phyloP scores from a whole-genome alignment of 2,113 vertebrate species.

The human (Homo sapiens) region DNA sequence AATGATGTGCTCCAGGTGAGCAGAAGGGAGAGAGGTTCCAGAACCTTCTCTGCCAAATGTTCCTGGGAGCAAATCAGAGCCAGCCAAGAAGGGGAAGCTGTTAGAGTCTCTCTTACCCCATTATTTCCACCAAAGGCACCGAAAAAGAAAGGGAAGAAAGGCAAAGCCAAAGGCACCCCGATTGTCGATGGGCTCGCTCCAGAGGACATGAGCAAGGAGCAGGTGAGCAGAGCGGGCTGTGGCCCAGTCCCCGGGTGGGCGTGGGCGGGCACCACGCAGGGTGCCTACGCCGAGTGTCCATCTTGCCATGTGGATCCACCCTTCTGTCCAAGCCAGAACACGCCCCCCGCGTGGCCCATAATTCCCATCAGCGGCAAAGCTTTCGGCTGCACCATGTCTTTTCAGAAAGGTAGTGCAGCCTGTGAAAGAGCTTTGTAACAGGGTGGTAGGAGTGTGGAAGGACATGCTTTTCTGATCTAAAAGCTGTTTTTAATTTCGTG shows the following conservation, averaged over 20 bases:
- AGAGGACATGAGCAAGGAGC: constrained; percentile 90
- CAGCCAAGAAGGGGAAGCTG: too few species aligned
- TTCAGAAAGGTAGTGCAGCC: background rate
- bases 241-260: fast-evolving
- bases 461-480: background rate
- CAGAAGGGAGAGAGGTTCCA: background rate
- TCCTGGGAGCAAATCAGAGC: background rate
- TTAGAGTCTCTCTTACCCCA: fast-evolving
- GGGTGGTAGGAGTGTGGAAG: background rate
- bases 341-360: fast-evolving
- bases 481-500: background rate
- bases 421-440: background rate
- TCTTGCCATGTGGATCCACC: background rate
- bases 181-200: constrained; percentile 87
- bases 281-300: fast-evolving
- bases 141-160: constrained; percentile 86
- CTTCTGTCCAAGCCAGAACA: fast-evolving
- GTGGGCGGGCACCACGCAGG: background rate
- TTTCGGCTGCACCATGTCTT: background rate
- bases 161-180: constrained; percentile 79
- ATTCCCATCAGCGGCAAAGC: background rate
- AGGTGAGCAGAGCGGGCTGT: constrained; percentile 84
- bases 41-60: too few species aligned
- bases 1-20: background rate
- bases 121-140: constrained; percentile 84